phyloP scores from a whole-genome alignment of 2,797 vertebrate species.

The Leuciscus waleckii region DNA sequence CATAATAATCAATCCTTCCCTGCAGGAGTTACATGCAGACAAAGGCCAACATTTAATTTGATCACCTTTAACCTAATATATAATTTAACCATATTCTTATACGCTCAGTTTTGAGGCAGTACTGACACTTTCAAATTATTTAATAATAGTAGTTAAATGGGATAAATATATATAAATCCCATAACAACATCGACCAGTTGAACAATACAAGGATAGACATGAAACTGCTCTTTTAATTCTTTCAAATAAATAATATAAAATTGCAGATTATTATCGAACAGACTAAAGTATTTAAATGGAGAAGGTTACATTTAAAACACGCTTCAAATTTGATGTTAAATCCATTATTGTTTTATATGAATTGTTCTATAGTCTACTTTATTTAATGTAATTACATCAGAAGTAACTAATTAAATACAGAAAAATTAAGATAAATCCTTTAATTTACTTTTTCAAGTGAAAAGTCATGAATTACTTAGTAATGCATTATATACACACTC shows the following conservation, averaged over 20 bases:
- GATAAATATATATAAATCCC: background rate
- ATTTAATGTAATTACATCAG: background rate
- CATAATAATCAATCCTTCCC: slow-evolving; percentile 28
- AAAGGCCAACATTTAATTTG: slow-evolving; percentile 41
- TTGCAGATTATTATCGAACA: background rate
- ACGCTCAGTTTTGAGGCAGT: background rate
- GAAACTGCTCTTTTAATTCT: background rate
- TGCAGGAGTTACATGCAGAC: slow-evolving; percentile 1
- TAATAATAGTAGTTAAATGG: background rate
- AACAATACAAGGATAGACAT: background rate
- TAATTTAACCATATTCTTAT: background rate
- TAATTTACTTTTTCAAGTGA: too few relatives aligned
- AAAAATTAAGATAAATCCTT: background rate
- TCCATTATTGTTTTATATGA: background rate
- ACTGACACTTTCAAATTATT: background rate
- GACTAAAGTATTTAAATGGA: background rate
- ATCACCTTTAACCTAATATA: slow-evolving; percentile 45
- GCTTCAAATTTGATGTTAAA: background rate
- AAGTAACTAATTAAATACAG: background rate
- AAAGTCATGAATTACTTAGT: background rate
- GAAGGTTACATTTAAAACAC: background rate
- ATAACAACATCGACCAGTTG: background rate
- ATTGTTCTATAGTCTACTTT: background rate
- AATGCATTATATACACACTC: too few relatives aligned
- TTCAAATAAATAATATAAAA: background rate